Conservation (phyloP, 2,888 invertebrate genomes). For the Eueremaeus valkanovi region DNA sequence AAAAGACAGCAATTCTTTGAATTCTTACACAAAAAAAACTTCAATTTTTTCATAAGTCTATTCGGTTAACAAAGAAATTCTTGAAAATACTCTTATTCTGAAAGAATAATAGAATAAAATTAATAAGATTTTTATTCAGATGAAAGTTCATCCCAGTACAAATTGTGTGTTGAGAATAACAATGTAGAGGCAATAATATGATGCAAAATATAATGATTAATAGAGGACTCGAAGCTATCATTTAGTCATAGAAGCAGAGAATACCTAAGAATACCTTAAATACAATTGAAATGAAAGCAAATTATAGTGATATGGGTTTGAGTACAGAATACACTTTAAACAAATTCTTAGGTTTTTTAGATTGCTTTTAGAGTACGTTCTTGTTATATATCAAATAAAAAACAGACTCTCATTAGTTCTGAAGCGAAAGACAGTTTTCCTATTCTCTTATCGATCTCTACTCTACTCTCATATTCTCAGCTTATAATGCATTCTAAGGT, state of each 20-base stretch:
- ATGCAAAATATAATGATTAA: neutral
- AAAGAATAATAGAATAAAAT: neutral
- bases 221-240: slow-evolving; percentile 7
- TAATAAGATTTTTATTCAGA: neutral
- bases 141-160: neutral
- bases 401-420: slow-evolving; percentile 9
- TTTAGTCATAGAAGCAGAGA: neutral
- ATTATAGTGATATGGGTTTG: neutral
- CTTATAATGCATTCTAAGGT: neutral
- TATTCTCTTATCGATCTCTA: neutral
- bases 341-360: neutral
- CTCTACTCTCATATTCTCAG: no score
- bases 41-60: no score
- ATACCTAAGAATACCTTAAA: neutral
- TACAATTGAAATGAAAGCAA: neutral
- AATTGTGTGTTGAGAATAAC: neutral
- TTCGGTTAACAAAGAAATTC: no score
- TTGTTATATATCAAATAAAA: slow-evolving; percentile 23
- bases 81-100: neutral
- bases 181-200: neutral
- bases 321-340: neutral
- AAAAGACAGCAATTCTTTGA: no score
- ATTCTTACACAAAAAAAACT: no score
- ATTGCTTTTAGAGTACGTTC: neutral
- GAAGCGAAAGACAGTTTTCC: neutral